Percentiles rank a stretch among this genome's conserved stretches.
phyloP scores from a whole-genome alignment of 2,888 invertebrate species.

The Phasia obesa region DNA sequence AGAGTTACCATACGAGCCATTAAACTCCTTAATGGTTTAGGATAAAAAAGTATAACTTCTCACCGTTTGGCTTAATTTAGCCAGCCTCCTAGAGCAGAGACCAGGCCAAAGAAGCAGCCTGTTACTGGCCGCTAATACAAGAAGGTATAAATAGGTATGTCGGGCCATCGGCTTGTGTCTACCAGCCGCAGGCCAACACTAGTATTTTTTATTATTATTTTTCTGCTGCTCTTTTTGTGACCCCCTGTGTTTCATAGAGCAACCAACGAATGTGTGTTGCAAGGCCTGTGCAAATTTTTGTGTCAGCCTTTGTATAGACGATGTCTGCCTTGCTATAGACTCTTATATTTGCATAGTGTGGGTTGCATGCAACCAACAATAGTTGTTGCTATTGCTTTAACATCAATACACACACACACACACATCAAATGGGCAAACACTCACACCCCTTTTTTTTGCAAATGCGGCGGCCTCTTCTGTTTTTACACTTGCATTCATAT shows the following conservation, averaged over 20 bases:
- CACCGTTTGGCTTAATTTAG: too few species aligned
- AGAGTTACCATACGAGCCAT: too few species aligned
- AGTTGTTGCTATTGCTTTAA: constrained; percentile 47
- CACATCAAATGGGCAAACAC: constrained; percentile 19
- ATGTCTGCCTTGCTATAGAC: constrained; percentile 1
- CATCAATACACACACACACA: constrained; percentile 5
- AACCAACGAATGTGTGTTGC: constrained; percentile 8
- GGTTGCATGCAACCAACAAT: constrained; percentile 58
- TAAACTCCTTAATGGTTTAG: too few species aligned
- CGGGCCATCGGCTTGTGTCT: too few species aligned
- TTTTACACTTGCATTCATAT: constrained; percentile 34
- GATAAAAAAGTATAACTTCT: too few species aligned
- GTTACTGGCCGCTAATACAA: too few species aligned
- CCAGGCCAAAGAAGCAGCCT: too few species aligned
- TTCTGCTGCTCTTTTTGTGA: background rate
- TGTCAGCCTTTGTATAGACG: constrained; percentile 7
- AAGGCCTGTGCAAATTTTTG: constrained; percentile 28
- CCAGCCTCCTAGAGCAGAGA: too few species aligned
- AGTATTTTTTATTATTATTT: too few species aligned
- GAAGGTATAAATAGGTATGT: too few species aligned
- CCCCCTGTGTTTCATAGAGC: constrained; percentile 4
- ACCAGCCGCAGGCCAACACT: too few species aligned
- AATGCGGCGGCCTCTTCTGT: constrained; percentile 40
- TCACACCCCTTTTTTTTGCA: constrained; percentile 39
- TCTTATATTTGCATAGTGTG: constrained; percentile 2